Evolutionary conservation across 1,140 invertebrate genomes (phyloP), one percentile per base, ranked within the genome.

Genomic region (Amphibalanus amphitrite): DNA sequence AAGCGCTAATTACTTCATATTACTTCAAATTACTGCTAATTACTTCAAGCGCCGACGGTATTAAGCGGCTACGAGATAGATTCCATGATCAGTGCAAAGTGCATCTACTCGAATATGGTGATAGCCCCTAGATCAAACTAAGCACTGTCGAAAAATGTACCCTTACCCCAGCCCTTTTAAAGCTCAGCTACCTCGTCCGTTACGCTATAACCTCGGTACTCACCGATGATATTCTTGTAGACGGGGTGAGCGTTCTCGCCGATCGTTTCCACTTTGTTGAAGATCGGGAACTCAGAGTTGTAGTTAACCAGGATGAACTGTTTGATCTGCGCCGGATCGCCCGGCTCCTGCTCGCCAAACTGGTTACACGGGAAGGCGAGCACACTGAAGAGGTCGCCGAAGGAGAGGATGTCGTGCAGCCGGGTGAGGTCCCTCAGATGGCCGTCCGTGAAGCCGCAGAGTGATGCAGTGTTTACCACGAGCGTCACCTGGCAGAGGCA

Each of bases 351-450:
- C 28, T 77, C 77, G 29, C 83, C 83, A 80, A 86, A 86, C 75
- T 86, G 84, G 76, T 86, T 86, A 74, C 85, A 85, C 20, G 85
- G 85, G 76, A 86, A 86, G 17, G 82, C 85, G 30, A 82, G 73
- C 33, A 82, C 77, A 28, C 76, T 77, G 72, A 80, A 80, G 68
- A 75, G 75, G 30, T 74, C 73, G 20, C 74, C 74, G 73, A 75
- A 77, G 69, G 73, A 77, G 29, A 83, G 74, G 74, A 82, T 80
- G 72, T 84, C 79, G 72, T 85, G 81, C 0, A 85, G 73, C 71
- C 79, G 76, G 29, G 82, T 82, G 28, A 86, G 75, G 69, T 77
- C 78, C 74, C 79, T 79, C 75, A 85, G 85, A 73, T 85, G 84
- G 64, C 76, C 73, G 67, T 85, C 82, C 65, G 85, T 86, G 74